phyloP scores from a whole-genome alignment of 2,888 invertebrate species.

The Dorcus parallelipipedus region DNA sequence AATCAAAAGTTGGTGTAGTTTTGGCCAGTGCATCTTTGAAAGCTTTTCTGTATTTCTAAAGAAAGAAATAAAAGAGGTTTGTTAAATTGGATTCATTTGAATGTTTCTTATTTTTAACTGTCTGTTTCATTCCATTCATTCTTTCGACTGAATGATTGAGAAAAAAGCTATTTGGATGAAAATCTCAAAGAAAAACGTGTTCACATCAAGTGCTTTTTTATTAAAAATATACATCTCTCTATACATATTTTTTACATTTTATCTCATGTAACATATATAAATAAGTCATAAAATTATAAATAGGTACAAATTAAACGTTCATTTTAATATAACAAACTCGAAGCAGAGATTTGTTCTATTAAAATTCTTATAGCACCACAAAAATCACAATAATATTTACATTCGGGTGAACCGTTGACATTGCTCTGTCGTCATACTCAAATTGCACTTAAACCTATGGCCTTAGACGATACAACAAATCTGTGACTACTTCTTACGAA shows the following conservation, averaged over 20 bases:
- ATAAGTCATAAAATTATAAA: conserved; percentile 11
- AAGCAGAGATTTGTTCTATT: background rate
- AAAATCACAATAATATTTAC: conserved; percentile 13
- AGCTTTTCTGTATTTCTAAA: too few relatives aligned
- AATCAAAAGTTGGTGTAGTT: too few relatives aligned
- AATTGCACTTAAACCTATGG: background rate
- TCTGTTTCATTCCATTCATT: too few relatives aligned
- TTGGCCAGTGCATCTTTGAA: too few relatives aligned
- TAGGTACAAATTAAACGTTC: background rate
- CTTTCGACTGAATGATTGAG: too few relatives aligned
- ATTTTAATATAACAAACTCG: conserved; percentile 4
- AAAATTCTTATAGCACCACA: conserved; percentile 11
- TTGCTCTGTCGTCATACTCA: conserved; percentile 24
- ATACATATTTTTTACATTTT: conserved; percentile 14
- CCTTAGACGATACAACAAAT: background rate
- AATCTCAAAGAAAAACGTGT: too few relatives aligned
- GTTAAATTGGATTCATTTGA: too few relatives aligned
- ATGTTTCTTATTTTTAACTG: too few relatives aligned
- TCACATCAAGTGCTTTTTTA: background rate
- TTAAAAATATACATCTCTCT: background rate
- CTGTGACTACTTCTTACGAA: background rate
- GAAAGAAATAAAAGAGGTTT: too few relatives aligned
- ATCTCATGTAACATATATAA: conserved; percentile 8
- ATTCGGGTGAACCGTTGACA: conserved; percentile 19
- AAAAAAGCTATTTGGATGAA: too few relatives aligned